A percentile compares a stretch with the other conserved stretches of the same genome.
phyloP scores from a whole-genome alignment of 37 sponge, comb jelly and placozoan genomes.

The Amphimedon queenslandica region DNA sequence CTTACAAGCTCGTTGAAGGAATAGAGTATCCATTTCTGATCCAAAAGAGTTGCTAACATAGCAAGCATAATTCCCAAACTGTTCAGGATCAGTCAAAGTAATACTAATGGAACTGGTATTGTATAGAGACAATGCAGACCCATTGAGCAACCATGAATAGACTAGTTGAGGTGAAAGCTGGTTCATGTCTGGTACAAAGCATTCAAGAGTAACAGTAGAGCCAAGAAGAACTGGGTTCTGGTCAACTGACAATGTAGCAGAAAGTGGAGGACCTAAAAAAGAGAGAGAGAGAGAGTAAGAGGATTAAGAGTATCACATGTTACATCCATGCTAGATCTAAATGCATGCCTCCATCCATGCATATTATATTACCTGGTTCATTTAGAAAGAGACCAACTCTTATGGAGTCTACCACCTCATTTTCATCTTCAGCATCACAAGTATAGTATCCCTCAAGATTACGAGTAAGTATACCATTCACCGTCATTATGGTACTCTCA shows the following conservation, averaged over 20 bases:
- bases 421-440: background rate
- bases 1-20: conserved; percentile 13
- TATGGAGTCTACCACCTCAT: background rate
- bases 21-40: background rate
- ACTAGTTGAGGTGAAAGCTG: background rate
- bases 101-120: background rate
- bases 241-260: no score
- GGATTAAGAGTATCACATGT: no score
- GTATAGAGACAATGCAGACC: background rate
- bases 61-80: conserved; percentile 33
- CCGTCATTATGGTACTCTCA: background rate
- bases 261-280: no score
- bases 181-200: no score
- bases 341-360: no score
- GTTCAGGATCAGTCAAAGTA: background rate
- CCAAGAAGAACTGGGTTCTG: no score
- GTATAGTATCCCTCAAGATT: background rate
- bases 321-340: no score
- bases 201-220: no score
- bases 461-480: background rate
- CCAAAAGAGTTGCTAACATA: conserved; percentile 15
- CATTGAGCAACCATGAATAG: background rate
- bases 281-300: no score
- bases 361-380: background rate
- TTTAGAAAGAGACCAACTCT: background rate